Percentiles rank a stretch among this genome's conserved stretches.
phyloP scores from a whole-genome alignment of 2,797 vertebrate species.

The Chaunax sp. region DNA sequence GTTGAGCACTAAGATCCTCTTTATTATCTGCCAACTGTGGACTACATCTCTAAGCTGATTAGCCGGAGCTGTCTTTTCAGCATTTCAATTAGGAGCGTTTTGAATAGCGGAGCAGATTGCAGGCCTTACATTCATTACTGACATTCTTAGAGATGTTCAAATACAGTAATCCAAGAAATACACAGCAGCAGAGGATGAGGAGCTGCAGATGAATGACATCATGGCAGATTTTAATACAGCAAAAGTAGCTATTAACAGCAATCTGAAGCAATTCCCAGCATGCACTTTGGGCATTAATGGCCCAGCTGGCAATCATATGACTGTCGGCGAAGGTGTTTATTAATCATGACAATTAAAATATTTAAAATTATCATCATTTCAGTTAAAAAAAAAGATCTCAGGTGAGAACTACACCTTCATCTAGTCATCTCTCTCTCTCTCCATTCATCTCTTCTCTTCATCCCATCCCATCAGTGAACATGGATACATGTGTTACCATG shows the following conservation, averaged over 20 bases:
- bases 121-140: conserved; percentile 61
- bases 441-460: too few relatives aligned
- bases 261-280: conserved; percentile 58
- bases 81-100: conserved; percentile 77
- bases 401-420: too few relatives aligned
- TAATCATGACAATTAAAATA: too few relatives aligned
- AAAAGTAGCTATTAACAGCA: conserved; percentile 60
- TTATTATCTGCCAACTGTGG: conserved; percentile 74
- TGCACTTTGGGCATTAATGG: conserved; percentile 44
- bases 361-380: too few relatives aligned
- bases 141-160: conserved; percentile 60
- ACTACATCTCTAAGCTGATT: conserved; percentile 81
- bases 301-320: conserved; percentile 46
- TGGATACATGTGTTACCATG: too few relatives aligned
- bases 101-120: conserved; percentile 64
- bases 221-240: conserved; percentile 45
- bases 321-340: not conserved
- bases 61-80: conserved; percentile 75
- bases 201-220: conserved; percentile 53
- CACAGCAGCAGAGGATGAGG: conserved; percentile 44
- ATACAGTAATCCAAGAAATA: conserved; percentile 69
- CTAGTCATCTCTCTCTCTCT: too few relatives aligned
- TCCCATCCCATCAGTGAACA: too few relatives aligned
- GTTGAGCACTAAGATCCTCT: conserved; percentile 72
- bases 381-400: too few relatives aligned